Conservation (phyloP, 2,797 vertebrate species). For the Mormyrops attenuatus region DNA sequence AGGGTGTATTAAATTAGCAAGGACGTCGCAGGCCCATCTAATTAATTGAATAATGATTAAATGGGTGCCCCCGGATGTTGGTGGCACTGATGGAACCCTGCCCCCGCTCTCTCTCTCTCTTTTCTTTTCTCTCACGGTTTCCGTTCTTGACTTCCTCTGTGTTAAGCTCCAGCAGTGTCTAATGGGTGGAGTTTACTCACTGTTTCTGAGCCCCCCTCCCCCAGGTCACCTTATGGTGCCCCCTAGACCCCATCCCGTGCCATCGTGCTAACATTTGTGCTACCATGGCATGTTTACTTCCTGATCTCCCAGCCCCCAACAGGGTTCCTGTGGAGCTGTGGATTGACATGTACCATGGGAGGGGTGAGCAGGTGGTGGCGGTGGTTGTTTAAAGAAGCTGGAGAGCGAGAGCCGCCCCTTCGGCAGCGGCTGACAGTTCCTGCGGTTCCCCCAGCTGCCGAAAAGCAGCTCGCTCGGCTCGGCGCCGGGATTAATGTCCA, state of each 20-base stretch:
- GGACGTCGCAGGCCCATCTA: not conserved
- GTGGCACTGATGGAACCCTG: not conserved
- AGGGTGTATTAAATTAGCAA: not conserved
- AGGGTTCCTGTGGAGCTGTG: not conserved
- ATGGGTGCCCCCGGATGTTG: not conserved
- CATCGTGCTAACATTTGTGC: not conserved
- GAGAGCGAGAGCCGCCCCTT: not conserved
- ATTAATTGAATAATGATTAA: conserved; percentile 1
- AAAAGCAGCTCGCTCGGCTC: not conserved
- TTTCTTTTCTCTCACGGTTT: not conserved
- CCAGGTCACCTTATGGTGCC: not conserved
- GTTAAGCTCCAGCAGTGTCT: not conserved
- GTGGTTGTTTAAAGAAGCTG: not conserved
- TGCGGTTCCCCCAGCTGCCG: not conserved
- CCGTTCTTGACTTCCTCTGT: not conserved
- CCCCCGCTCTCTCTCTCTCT: not conserved
- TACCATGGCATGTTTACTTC: not conserved
- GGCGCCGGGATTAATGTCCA: not conserved
- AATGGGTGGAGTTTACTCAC: not conserved
- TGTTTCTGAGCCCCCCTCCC: not conserved
- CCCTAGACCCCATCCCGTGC: not conserved
- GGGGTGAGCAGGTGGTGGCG: not conserved
- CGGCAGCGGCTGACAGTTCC: not conserved
- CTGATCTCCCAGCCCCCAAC: not conserved
- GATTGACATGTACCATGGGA: not conserved